These are phyloP conservation scores for Acanthurus leucopareius DNA, from an alignment of 2,797 vertebrate genomes.

Conservation along the genomic window DNA sequence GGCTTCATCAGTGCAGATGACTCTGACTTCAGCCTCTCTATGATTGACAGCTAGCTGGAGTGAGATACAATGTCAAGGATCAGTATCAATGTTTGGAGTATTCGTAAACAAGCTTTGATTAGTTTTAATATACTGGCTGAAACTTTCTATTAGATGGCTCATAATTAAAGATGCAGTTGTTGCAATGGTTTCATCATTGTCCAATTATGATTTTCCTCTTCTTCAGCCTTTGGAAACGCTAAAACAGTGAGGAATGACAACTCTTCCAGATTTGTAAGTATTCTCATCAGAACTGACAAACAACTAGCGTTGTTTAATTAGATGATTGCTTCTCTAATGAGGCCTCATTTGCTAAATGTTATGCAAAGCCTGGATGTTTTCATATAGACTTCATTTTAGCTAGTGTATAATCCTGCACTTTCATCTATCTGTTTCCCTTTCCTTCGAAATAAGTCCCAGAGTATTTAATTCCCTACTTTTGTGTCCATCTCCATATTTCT, in stretches of 20 bases:
- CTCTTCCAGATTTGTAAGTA: constrained; percentile 99
- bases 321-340: constrained; percentile 16
- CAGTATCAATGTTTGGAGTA: constrained; percentile 14
- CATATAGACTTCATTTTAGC: constrained; percentile 33
- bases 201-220: constrained; percentile 38
- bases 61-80: constrained; percentile 19
- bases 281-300: constrained; percentile 13
- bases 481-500: not conserved
- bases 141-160: constrained; percentile 1
- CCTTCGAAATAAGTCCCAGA: constrained; percentile 5
- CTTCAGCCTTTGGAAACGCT: constrained; percentile 97
- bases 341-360: constrained; percentile 47
- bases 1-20: constrained; percentile 73
- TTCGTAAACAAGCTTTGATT: constrained; percentile 25
- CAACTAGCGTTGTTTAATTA: constrained; percentile 15
- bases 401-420: not conserved
- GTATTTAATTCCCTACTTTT: constrained; percentile 3
- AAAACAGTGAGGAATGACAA: constrained; percentile 99
- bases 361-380: constrained; percentile 46
- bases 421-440: constrained; percentile 7
- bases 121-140: not conserved
- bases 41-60: constrained; percentile 62
- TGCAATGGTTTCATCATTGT: not conserved
- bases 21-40: constrained; percentile 38
- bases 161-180: constrained; percentile 3